Evolutionary conservation across 2,113 vertebrate species (phyloP).

Genomic region (Pleuronectes platessa): DNA sequence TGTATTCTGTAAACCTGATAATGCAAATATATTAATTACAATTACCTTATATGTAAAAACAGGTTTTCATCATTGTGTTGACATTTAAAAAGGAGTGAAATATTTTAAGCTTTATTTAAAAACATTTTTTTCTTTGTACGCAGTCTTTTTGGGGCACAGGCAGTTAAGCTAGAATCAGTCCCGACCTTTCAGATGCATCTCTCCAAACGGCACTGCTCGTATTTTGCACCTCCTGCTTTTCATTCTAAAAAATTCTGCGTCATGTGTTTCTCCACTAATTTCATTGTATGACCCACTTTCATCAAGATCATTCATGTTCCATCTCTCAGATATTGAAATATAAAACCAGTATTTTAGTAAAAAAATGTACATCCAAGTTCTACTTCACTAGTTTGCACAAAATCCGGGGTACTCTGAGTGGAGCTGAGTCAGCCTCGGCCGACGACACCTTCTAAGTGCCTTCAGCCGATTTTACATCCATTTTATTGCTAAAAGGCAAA

Average conservation of each 20-base stretch:
- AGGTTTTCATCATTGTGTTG: neutral
- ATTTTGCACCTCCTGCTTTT: neutral
- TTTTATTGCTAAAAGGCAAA: constrained; percentile 59
- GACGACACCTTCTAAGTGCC: constrained; percentile 57
- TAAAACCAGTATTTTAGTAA: neutral
- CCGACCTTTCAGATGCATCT: neutral
- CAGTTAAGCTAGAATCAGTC: neutral
- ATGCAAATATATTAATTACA: neutral
- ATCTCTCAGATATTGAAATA: neutral
- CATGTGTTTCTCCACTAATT: neutral
- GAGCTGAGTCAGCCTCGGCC: constrained; percentile 44
- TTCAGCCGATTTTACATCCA: constrained; percentile 54
- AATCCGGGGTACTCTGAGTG: constrained; percentile 6
- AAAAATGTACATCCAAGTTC: neutral
- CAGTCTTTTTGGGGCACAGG: neutral
- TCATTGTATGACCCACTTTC: neutral
- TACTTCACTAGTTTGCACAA: constrained; percentile 30
- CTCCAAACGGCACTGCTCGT: neutral
- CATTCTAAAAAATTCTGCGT: neutral
- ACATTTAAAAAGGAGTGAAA: neutral
- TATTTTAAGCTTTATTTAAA: too few species aligned
- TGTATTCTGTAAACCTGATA: neutral
- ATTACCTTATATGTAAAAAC: neutral
- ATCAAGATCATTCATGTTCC: neutral
- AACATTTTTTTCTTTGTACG: neutral